Base-by-base conservation (phyloP, 2,113 vertebrate genomes). In the Nerophis ophidion region DNA sequence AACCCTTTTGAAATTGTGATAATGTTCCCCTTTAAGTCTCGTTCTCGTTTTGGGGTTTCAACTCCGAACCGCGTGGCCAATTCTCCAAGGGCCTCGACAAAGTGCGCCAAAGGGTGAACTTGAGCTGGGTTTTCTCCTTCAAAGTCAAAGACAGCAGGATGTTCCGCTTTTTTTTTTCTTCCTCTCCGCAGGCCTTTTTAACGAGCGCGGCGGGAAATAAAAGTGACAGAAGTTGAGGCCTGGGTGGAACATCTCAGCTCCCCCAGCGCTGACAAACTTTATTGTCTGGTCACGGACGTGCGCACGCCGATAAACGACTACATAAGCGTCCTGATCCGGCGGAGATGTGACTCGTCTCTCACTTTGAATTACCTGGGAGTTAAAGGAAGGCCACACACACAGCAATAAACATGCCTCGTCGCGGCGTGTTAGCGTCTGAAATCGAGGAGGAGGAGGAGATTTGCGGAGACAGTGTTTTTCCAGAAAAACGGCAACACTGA, bases 331-430 rank as follows among this genome's bases (percentile, higher is more conserved):
- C 48, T 42, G 62, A 58, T 54, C 53, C 49, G 40, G 14, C 44
- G 36, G 38, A 62, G 50, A 71, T 75, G 54, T 57, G 67, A 71
- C 3, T 1, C 4, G 19, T 58, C 60, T 52, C 66, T 71, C 66
- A 68, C 68, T 70, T 71, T 70, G 61, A 75, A 77, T 72, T 72
- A 80, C 69, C 72, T 70, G 48, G 65, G 72, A 60, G 65, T 48
- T 76, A 57, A 38, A 72, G 4, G 26, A 84, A 58, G 57, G 65
- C 69, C 65, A 60, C 48, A 60, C 48, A 60, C 33, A 64, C 38
- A 26, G 26, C 77, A 72, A 74, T 75, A 67, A 70, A 69, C 26
- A 0, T 16, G 12, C 45, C 19, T 12, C 49, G 33, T 34, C 50
- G 57, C 46, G 58, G 17, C 19, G 46, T 70, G 48, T 48, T 45